These are phyloP conservation scores for Nibea coibor DNA, from an alignment of 2,113 vertebrate species.

Conservation along the genomic window DNA sequence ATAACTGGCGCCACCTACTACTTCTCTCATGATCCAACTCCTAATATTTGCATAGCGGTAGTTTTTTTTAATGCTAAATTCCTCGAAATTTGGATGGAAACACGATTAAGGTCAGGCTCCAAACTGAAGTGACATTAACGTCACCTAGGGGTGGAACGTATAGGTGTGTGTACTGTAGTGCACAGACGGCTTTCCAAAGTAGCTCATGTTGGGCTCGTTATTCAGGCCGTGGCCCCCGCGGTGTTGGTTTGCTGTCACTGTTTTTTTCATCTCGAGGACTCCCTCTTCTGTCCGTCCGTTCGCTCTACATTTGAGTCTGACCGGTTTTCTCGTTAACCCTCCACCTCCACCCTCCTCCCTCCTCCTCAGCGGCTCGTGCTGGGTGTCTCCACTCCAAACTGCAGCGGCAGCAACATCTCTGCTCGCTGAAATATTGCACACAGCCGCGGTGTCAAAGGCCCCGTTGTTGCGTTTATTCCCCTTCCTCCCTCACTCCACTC, in stretches of 20 bases:
- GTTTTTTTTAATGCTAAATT: too few species aligned
- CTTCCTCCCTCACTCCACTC: conserved; percentile 1
- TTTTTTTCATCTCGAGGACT: not conserved
- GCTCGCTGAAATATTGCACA: conserved; percentile 65
- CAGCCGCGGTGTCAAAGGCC: conserved; percentile 60
- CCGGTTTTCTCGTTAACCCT: not conserved
- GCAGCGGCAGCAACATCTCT: conserved; percentile 64
- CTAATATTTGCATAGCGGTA: too few species aligned
- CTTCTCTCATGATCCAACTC: too few species aligned
- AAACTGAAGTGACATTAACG: too few species aligned
- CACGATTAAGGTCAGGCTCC: too few species aligned
- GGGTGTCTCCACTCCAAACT: conserved; percentile 45
- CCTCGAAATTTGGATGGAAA: too few species aligned
- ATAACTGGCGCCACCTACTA: too few species aligned
- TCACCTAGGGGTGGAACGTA: too few species aligned
- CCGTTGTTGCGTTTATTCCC: conserved; percentile 56
- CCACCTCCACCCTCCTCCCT: too few species aligned
- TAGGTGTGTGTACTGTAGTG: too few species aligned
- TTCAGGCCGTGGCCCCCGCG: not conserved
- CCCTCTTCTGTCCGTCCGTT: not conserved
- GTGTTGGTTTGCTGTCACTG: not conserved
- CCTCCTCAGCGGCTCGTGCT: not conserved
- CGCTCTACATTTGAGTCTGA: not conserved
- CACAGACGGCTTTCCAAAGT: too few species aligned
- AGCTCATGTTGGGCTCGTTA: not conserved